Base-by-base conservation (phyloP, 2,888 invertebrate species). In the Phanerotoma sp. region DNA sequence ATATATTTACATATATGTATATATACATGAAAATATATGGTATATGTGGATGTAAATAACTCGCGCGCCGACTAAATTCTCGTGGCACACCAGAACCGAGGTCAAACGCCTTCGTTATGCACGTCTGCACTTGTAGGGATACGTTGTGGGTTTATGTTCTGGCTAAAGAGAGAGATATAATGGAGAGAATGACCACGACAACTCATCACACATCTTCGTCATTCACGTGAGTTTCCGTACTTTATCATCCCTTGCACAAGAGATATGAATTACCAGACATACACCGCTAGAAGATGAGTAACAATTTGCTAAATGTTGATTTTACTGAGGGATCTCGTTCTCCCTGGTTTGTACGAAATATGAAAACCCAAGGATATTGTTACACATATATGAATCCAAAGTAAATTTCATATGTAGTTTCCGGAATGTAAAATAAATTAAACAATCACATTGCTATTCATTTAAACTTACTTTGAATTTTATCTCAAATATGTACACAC, bases 71-170 rank as follows among this genome's bases (percentile, higher is more conserved):
- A 37, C 25, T 52, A 46, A 52, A 52, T 52, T 52, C 46, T 30
- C 52, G 52, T 52, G 52, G 52, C 40, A 46, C 38, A 46, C 52
- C 52, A 52, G 37, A 50, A 30, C 21, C 28, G 54, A 42, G 54
- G 54, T 54, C 54, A 54, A 54, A 48, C 48, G 54, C 48, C 54
- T 54, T 54, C 42, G 54, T 54, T 54, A 54, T 54, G 35, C 42
- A 25, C 41, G 37, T 54, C 42, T 54, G 54, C 48, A 54, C 54
- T 54, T 54, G 54, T 47, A 42, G 38, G 49, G 49, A 40, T 49
- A 49, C 38, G 40, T 30, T 49, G 49, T 30, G 49, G 40, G 49
- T 49, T 40, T 49, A 49, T 49, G 40, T 28, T 38, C 40, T 40
- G 38, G 10, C 18, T n/a, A 49, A n/a, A n/a, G 28, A 11, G 20